Evolutionary conservation across 2,797 vertebrate species (phyloP), one percentile per base, ranked within the genome.

Genomic region (Mormyrus proboscirostris): DNA sequence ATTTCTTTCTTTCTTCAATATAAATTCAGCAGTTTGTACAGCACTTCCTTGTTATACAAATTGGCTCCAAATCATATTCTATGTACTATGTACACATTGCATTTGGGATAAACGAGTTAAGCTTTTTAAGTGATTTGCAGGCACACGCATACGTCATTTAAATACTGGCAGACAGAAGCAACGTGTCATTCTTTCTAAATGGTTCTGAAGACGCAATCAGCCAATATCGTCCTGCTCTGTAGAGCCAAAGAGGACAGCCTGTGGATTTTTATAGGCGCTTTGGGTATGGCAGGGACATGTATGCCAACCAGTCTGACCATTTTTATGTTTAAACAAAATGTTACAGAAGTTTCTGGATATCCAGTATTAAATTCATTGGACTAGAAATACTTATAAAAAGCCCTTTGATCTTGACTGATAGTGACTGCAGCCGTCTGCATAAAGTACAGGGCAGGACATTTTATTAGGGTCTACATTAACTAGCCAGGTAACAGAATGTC

Each of bases 161-260:
- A 5, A 6, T 83, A 44, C 73, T 85, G 88, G 53, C 88, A 90
- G 79, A 79, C 65, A 90, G 33, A 8, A 62, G 76, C 29, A 33
- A 19, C 25, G 41, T 90, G 88, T 91, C 89, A 5, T 86, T 91
- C 89, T 92, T 85, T 90, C 83, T 91, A 90, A 91, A 91, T 55
- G 90, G 91, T 76, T 38, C 55, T 57, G 33, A 88, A 62, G 88
- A 53, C 38, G 76, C 87, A 83, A 89, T 73, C 53, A 57, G 69
- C 89, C 90, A 33, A 89, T 62, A 89, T 55, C 73, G 41, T 90
- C 10, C 90, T 22, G 14, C 53, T 85, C 41, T 41, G 12, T 16
- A 49, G 25, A n/a, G 88, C 22, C 55, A 29, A 14, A 47, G 88
- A 55, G 44, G 76, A n/a, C 9, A 82, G 12, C 14, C 12, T 47